These are phyloP conservation scores for Drosophila borealis DNA, from an alignment of 2,888 invertebrate genomes.

Conservation along the genomic window DNA sequence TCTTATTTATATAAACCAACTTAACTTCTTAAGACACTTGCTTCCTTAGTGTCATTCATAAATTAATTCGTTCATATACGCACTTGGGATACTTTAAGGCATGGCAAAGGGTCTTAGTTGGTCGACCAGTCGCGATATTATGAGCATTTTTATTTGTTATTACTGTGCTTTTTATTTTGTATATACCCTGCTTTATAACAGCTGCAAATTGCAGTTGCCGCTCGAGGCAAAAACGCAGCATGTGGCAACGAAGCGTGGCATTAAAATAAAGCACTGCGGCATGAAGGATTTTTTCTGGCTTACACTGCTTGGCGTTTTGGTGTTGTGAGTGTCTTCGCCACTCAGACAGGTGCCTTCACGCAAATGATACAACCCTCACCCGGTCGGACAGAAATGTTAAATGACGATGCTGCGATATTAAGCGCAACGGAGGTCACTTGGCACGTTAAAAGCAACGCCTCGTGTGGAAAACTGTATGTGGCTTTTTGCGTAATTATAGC, in stretches of 20 bases:
- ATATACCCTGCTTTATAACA: constrained; percentile 55
- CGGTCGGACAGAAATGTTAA: constrained; percentile 18
- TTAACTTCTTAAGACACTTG: background rate
- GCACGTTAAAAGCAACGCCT: constrained; percentile 33
- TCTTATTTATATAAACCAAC: no score
- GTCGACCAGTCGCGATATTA: background rate
- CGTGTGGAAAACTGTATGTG: background rate
- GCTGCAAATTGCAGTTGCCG: constrained; percentile 75
- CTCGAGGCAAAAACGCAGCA: constrained; percentile 57
- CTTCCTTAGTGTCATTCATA: background rate
- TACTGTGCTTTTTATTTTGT: constrained; percentile 45
- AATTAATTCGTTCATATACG: background rate
- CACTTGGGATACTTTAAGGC: no score
- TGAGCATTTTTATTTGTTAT: constrained; percentile 33
- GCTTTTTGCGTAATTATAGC: background rate
- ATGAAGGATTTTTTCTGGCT: constrained; percentile 73
- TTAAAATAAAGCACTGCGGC: constrained; percentile 77
- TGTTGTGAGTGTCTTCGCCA: constrained; percentile 32
- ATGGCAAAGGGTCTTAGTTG: background rate
- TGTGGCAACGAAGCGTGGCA: constrained; percentile 58
- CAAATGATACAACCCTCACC: constrained; percentile 12
- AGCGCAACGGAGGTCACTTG: constrained; percentile 23
- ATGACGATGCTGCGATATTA: constrained; percentile 39
- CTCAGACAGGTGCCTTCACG: constrained; percentile 40
- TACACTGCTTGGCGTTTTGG: constrained; percentile 41